A percentile compares a stretch with the other conserved stretches of the same genome.
Conservation (phyloP, 2,888 invertebrate species). For the Limnephilus auricula region DNA sequence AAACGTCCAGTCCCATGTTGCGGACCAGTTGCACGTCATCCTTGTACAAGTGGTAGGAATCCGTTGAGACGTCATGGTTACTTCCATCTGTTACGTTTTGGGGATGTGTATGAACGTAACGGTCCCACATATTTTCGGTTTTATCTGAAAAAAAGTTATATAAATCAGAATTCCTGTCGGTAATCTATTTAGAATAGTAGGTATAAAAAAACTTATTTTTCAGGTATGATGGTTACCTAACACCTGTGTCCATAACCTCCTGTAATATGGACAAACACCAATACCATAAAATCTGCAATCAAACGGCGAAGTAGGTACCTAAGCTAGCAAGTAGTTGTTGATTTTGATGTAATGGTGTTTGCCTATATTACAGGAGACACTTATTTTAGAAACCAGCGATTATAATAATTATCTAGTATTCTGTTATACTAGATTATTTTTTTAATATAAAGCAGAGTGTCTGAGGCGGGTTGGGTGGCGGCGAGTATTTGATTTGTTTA, state of each 20-base stretch:
- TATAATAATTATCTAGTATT: neutral
- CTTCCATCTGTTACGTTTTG: constrained; percentile 76
- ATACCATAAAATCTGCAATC: neutral
- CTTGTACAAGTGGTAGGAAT: constrained; percentile 81
- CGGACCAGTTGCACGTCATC: constrained; percentile 79
- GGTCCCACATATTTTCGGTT: constrained; percentile 84
- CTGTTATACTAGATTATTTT: too few relatives aligned
- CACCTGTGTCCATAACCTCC: neutral
- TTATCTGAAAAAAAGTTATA: constrained; percentile 75
- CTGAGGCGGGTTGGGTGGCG: too few relatives aligned
- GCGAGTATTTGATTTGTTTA: too few relatives aligned
- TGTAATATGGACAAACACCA: neutral
- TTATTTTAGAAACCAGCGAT: neutral
- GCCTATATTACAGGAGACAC: neutral
- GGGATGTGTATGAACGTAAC: constrained; percentile 77
- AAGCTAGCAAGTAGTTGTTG: neutral
- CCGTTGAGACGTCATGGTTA: constrained; percentile 81
- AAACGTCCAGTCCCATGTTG: constrained; percentile 72
- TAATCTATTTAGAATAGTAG: too few relatives aligned
- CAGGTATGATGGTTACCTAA: too few relatives aligned
- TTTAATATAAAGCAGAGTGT: too few relatives aligned
- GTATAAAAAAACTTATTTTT: too few relatives aligned
- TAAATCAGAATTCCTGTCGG: neutral
- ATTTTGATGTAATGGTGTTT: neutral
- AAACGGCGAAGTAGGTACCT: neutral